Evolutionary conservation across 2,888 invertebrate genomes (phyloP).

Genomic region (Gryllus longicercus): DNA sequence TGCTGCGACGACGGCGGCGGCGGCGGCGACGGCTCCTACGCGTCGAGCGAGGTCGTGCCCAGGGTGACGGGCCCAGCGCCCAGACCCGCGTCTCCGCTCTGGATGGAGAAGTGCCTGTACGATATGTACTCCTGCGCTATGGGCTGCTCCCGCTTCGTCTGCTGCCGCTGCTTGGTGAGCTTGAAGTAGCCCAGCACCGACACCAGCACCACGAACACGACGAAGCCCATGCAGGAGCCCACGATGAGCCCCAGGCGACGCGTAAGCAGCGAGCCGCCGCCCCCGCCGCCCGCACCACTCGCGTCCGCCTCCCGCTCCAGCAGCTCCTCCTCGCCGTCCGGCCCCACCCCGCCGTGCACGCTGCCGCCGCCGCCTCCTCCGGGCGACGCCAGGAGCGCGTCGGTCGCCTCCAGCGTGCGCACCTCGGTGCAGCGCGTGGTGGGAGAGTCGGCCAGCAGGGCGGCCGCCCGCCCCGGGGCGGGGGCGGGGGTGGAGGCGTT

Average conservation of each 20-base stretch:
- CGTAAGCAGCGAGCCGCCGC: slow-evolving; percentile 64
- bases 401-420: slow-evolving; percentile 20
- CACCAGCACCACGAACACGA: slow-evolving; percentile 78
- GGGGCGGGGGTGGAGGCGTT: not conserved
- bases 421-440: slow-evolving; percentile 12
- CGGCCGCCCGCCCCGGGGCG: slow-evolving; percentile 30
- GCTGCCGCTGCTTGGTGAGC: slow-evolving; percentile 75
- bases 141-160: slow-evolving; percentile 66
- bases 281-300: slow-evolving; percentile 51
- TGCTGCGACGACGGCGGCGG: not conserved
- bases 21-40: slow-evolving; percentile 21
- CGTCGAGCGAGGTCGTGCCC: slow-evolving; percentile 35
- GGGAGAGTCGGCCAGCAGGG: slow-evolving; percentile 39
- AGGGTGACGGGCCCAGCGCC: slow-evolving; percentile 28
- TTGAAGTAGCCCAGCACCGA: slow-evolving; percentile 82
- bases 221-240: slow-evolving; percentile 80
- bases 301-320: slow-evolving; percentile 51
- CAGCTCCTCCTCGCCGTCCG: slow-evolving; percentile 46
- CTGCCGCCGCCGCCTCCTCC: slow-evolving; percentile 73
- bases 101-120: slow-evolving; percentile 69
- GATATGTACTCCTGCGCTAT: slow-evolving; percentile 78
- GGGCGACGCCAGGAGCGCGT: slow-evolving; percentile 49
- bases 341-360: slow-evolving; percentile 53
- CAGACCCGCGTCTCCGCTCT: slow-evolving; percentile 56
- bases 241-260: slow-evolving; percentile 79